Base-by-base conservation (phyloP, 2,888 invertebrate genomes). In the Synergus itoensis region DNA sequence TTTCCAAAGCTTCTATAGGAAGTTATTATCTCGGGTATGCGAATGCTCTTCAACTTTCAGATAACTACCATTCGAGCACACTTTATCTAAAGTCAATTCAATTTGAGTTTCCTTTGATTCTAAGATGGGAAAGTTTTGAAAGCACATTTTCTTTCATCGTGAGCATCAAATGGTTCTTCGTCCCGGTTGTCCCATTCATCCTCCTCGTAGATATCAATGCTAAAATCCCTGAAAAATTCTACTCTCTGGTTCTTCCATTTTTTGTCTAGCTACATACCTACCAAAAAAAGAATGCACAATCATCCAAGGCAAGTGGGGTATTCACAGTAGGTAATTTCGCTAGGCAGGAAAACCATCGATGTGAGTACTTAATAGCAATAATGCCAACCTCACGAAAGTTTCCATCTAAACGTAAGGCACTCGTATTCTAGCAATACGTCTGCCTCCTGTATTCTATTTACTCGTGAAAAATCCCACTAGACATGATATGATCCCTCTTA, bases 401-500 rank as follows among this genome's bases (percentile, higher is more conserved):
- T 69, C 11, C 69, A 48, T 53, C 69, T 53, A 53, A 69, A 53
- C 45, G 69, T 48, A 53, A 69, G 69, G 69, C 18, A 69, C 48
- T 69, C 69, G 82, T 87, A 87, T 87, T 84, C 81, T 65, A 53
- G 84, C 85, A 85, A 87, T 87, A 86, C 85, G 84, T 88, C 88
- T 85, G 80, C 84, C 84, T 84, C 83, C 82, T 83, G 82, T 84
- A 83, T 83, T 83, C 84, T 87, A 85, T 88, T 87, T 87, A 85
- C 85, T 81, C 77, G 83, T 78, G 79, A 84, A 83, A 88, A 87
- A 87, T 86, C 88, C 88, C 83, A 84, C 85, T 84, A 87, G 85
- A 87, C 87, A 84, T 80, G 85, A 86, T 88, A 88, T 87, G 87
- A 87, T 87, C 85, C 86, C 85, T 82, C 83, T 85, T 86, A 86